Percentiles rank a stretch among this genome's conserved stretches.
phyloP scores from a whole-genome alignment of 2,888 invertebrate genomes.

The Noctua janthe region DNA sequence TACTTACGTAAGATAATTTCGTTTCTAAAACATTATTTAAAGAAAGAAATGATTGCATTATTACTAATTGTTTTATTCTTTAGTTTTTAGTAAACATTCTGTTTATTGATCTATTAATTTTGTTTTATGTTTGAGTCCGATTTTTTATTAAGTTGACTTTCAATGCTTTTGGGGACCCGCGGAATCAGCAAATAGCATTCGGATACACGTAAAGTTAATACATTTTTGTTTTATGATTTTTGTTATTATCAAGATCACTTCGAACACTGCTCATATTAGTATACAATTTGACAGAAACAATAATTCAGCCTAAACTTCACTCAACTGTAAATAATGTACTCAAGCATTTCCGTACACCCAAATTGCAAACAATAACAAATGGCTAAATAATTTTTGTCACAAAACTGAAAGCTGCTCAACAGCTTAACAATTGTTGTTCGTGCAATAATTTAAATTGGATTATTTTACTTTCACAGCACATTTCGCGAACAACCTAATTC shows the following conservation, averaged over 20 bases:
- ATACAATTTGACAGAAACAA: too few species aligned
- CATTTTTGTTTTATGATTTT: not conserved
- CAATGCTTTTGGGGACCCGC: not conserved
- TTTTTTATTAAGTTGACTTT: not conserved
- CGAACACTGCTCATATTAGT: not conserved
- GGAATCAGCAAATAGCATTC: not conserved
- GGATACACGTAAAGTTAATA: not conserved
- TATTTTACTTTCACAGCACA: constrained; percentile 82
- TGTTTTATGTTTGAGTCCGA: not conserved
- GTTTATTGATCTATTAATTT: too few species aligned
- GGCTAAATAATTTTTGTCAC: constrained; percentile 59
- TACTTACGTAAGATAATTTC: too few species aligned
- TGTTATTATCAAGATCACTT: not conserved
- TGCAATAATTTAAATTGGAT: constrained; percentile 83
- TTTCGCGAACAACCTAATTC: constrained; percentile 85
- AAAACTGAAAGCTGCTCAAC: constrained; percentile 53
- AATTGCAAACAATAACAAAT: constrained; percentile 54
- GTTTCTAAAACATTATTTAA: too few species aligned
- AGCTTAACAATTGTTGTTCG: constrained; percentile 68
- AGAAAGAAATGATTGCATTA: too few species aligned
- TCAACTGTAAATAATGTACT: not conserved
- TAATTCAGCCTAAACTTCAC: not conserved
- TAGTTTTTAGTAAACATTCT: too few species aligned
- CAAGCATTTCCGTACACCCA: constrained; percentile 1
- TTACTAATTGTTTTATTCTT: not conserved